These are phyloP conservation scores for Holacanthus passer DNA, from an alignment of 2,113 vertebrate species.

Conservation along the genomic window DNA sequence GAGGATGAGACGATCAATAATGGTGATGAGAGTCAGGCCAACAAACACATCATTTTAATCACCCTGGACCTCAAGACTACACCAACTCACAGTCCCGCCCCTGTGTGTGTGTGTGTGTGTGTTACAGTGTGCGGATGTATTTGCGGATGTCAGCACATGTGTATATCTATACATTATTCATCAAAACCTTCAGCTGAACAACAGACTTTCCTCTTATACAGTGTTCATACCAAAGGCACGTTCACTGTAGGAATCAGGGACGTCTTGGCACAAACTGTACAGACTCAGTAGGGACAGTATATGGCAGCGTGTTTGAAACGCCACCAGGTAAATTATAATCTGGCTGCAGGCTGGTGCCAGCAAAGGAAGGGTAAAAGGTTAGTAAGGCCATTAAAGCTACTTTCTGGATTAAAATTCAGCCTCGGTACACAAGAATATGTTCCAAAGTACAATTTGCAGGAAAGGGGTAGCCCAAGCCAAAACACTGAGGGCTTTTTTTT, in stretches of 20 bases:
- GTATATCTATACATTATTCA: conserved; percentile 57
- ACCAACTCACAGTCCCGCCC: conserved; percentile 6
- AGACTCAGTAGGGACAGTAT: background rate
- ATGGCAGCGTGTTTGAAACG: conserved; percentile 16
- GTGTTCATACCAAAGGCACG: background rate
- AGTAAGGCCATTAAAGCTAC: conserved; percentile 29
- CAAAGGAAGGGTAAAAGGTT: conserved; percentile 52
- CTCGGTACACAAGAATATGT: conserved; percentile 4
- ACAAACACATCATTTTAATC: conserved; percentile 72
- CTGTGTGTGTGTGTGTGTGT: conserved; percentile 4
- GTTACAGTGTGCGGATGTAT: conserved; percentile 19
- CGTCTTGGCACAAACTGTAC: background rate
- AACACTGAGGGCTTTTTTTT: conserved; percentile 30
- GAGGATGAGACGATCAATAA: conserved; percentile 55
- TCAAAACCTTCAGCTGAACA: conserved; percentile 31
- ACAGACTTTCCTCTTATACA: background rate
- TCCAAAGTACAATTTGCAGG: conserved; percentile 35
- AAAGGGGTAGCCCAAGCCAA: conserved; percentile 38
- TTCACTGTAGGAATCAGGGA: background rate
- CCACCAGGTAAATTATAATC: conserved; percentile 34
- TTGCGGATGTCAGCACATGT: conserved; percentile 42
- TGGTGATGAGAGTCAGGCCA: conserved; percentile 58
- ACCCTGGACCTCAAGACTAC: conserved; percentile 28
- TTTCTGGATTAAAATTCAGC: conserved; percentile 55
- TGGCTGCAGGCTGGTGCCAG: conserved; percentile 29